Percentiles rank a stretch among this genome's conserved stretches.
phyloP scores from a whole-genome alignment of 2,113 vertebrate genomes.

The Ailurus styani region DNA sequence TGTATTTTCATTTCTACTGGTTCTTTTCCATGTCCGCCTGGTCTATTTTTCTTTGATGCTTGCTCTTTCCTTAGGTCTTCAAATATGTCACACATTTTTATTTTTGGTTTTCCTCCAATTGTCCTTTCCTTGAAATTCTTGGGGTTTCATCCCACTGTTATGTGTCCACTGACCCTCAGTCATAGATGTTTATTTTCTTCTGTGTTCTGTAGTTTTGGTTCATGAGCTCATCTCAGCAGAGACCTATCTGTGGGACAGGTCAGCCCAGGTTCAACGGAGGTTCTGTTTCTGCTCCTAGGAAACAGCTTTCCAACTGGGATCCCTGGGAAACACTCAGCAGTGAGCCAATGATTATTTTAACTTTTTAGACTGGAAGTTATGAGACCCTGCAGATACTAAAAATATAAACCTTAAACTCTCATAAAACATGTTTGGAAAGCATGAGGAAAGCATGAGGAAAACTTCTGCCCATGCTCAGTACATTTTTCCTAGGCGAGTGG shows the following conservation, averaged over 20 bases:
- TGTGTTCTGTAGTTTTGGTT: not conserved
- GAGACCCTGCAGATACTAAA: not conserved
- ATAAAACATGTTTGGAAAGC: not conserved
- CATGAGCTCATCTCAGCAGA: not conserved
- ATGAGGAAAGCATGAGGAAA: not conserved
- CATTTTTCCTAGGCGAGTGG: not conserved
- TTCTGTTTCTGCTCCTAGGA: not conserved
- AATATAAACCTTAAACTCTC: not conserved
- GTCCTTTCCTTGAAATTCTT: not conserved
- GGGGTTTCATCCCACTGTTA: not conserved
- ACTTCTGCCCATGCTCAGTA: not conserved
- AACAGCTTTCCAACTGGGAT: not conserved
- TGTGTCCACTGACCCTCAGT: not conserved
- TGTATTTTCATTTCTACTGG: not conserved
- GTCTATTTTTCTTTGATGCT: not conserved
- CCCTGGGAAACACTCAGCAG: not conserved
- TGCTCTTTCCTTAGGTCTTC: not conserved
- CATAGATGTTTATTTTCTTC: not conserved
- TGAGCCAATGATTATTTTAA: not conserved
- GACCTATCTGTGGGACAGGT: not conserved
- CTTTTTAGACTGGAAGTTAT: not conserved
- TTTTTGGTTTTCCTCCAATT: not conserved
- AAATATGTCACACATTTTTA: not conserved
- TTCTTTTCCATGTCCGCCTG: not conserved
- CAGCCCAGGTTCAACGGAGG: not conserved